These are phyloP conservation scores for Poecile atricapillus DNA, from an alignment of 2,113 vertebrate genomes.

Conservation along the genomic window DNA sequence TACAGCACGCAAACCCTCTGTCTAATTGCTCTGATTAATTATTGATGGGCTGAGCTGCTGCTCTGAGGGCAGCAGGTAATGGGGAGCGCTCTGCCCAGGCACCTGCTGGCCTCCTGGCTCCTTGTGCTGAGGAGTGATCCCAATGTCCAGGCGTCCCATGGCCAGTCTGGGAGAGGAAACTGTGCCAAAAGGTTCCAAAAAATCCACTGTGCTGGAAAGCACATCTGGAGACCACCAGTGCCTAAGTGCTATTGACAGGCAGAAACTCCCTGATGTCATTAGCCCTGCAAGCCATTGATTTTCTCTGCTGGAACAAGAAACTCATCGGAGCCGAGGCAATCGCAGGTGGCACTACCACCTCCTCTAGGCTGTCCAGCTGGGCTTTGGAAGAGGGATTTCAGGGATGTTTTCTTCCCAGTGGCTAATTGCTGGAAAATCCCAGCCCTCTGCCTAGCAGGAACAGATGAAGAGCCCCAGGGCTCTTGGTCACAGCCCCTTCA, in stretches of 20 bases:
- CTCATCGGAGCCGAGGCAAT: slow-evolving; percentile 12
- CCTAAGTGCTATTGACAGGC: slow-evolving; percentile 17
- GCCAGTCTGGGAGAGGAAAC: background rate
- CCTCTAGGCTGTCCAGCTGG: background rate
- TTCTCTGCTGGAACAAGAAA: slow-evolving; percentile 38
- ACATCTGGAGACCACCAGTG: background rate
- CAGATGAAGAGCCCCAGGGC: background rate
- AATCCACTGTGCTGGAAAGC: background rate
- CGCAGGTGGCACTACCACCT: background rate
- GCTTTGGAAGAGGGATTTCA: background rate
- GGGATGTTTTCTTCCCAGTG: background rate
- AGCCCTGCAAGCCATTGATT: background rate
- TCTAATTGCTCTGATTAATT: slow-evolving; percentile 85
- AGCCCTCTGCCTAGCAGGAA: background rate
- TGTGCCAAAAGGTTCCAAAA: background rate
- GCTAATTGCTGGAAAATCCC: background rate
- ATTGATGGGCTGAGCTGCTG: slow-evolving; percentile 70
- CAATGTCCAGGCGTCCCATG: background rate
- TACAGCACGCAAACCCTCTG: slow-evolving; percentile 73
- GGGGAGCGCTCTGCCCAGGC: background rate
- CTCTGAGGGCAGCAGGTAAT: slow-evolving; percentile 40
- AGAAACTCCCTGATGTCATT: slow-evolving; percentile 1
- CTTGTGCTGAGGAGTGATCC: background rate
- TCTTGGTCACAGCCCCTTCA: background rate
- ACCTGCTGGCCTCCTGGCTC: background rate